Base-by-base conservation (phyloP, 1,140 invertebrate species). In the Copidosoma floridanum region DNA sequence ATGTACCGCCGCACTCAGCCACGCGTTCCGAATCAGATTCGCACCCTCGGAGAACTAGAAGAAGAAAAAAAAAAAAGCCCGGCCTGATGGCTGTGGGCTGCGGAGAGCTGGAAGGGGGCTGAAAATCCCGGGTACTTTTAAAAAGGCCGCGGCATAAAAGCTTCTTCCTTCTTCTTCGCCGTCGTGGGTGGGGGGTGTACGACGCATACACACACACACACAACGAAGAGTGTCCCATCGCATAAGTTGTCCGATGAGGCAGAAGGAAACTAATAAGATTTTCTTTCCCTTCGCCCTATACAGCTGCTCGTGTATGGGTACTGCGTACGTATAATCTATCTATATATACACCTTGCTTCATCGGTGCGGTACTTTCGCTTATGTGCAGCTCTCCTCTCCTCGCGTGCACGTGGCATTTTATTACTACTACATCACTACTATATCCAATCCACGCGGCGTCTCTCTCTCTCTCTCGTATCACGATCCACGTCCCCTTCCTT, bases 401-500 rank as follows among this genome's bases (percentile, higher is more conserved):
- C 18, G 27, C 20, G 27, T 20, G 6, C 32, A 23, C 18, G 16
- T 16, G 16, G 21, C 44, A n/a, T n/a, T n/a, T n/a, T n/a, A n/a
- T n/a, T n/a, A n/a, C n/a, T n/a, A n/a, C n/a, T n/a, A n/a, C n/a
- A n/a, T n/a, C n/a, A n/a, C n/a, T n/a, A n/a, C n/a, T n/a, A n/a
- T n/a, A n/a, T n/a, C n/a, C n/a, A n/a, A n/a, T n/a, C n/a, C n/a
- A n/a, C n/a, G n/a, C n/a, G n/a, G n/a, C n/a, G n/a, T n/a, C 55
- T 27, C 47, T 16, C 59, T 65, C 55, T 60, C 50, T 35, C 27
- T 57, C 55, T 43, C 50, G n/a, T n/a, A n/a, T n/a, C n/a, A n/a
- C n/a, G n/a, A n/a, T n/a, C 44, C 61, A 61, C 60, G 32, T 55
- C 57, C 57, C 23, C 52, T 50, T 62, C 57, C 61, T 68, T 62